Percentiles rank a stretch among this genome's conserved stretches.
These are phyloP conservation scores for Sylvilagus floridanus DNA, from an alignment of 2,797 vertebrate genomes.

Conservation along the genomic window DNA sequence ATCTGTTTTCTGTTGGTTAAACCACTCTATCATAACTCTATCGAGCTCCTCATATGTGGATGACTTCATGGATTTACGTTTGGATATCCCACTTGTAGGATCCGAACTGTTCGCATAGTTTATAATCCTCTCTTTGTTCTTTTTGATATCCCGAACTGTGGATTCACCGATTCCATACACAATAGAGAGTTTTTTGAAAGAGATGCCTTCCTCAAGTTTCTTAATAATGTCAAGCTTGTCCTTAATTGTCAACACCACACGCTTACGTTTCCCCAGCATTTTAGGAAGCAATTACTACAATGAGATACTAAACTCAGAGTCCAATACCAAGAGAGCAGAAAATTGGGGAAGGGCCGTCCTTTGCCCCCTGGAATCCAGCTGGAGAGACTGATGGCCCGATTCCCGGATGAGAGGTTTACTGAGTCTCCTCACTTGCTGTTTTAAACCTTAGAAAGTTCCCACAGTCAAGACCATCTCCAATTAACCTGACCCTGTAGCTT, in stretches of 20 bases:
- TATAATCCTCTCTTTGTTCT: slow-evolving; percentile 84
- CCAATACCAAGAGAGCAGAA: slow-evolving; percentile 33
- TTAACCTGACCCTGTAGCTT: not conserved
- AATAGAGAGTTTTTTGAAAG: slow-evolving; percentile 82
- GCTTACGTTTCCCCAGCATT: slow-evolving; percentile 83
- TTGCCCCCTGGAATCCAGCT: not conserved
- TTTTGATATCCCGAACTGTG: slow-evolving; percentile 83
- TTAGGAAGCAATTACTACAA: slow-evolving; percentile 41
- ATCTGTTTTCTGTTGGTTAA: slow-evolving; percentile 82
- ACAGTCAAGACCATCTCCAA: not conserved
- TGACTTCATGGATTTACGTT: slow-evolving; percentile 83
- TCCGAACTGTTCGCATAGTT: slow-evolving; percentile 82
- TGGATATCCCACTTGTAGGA: slow-evolving; percentile 80
- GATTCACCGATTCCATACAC: slow-evolving; percentile 84
- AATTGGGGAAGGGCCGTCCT: not conserved
- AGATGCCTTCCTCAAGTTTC: slow-evolving; percentile 82
- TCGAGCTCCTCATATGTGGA: slow-evolving; percentile 83
- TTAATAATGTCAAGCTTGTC: slow-evolving; percentile 84
- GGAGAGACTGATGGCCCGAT: not conserved
- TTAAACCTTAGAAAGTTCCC: slow-evolving; percentile 40
- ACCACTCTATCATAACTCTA: slow-evolving; percentile 84
- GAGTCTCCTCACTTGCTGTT: slow-evolving; percentile 45
- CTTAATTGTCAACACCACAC: slow-evolving; percentile 83
- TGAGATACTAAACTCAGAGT: slow-evolving; percentile 55
- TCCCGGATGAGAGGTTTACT: slow-evolving; percentile 10